Base-by-base conservation (phyloP, 1,140 invertebrate genomes). In the Drosophila kohkoa region DNA sequence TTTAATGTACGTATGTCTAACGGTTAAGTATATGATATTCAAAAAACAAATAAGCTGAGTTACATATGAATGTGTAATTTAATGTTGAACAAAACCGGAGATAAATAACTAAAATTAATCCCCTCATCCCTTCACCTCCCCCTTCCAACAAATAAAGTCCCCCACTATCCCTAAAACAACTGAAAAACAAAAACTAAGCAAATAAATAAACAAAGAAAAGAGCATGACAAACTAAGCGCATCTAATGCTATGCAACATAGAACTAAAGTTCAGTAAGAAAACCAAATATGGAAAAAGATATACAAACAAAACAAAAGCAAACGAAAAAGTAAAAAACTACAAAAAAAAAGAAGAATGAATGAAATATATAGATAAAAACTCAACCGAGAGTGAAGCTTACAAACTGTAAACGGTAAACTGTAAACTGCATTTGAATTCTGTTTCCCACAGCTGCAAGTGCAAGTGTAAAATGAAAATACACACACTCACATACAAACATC, bases 221-320 rank as follows among this genome's bases (percentile, higher is more conserved):
- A 78, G 51, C 82, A 87, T 87, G 73, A 88, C 77, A 88, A 77
- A 82, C 83, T 80, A 83, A 80, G 83, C 77, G 72, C 66, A 82
- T 81, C 69, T 88, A 87, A 87, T 82, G 69, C 69, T 75, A 71
- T 41, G 75, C 69, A 81, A 75, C 49, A 64, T 60, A 75, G 69
- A 79, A 75, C 78, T 72, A 77, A 75, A 82, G 80, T 79, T 88
- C 68, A 82, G 64, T 74, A 72, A 83, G 77, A 45, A 54, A 57
- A 11, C 32, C 32, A 77, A 64, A 76, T 65, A 75, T 46, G 45
- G 68, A 75, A 78, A 25, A 64, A 45, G 41, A 48, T 64, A 69
- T 62, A 7, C n/a, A 63, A 63, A 52, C 62, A 60, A 71, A 60
- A 28, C 7, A 45, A 70, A 66, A 78, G 49, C 49, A 76, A 52